phyloP scores from a whole-genome alignment of 2,113 vertebrate genomes.

The Vimba vimba region DNA sequence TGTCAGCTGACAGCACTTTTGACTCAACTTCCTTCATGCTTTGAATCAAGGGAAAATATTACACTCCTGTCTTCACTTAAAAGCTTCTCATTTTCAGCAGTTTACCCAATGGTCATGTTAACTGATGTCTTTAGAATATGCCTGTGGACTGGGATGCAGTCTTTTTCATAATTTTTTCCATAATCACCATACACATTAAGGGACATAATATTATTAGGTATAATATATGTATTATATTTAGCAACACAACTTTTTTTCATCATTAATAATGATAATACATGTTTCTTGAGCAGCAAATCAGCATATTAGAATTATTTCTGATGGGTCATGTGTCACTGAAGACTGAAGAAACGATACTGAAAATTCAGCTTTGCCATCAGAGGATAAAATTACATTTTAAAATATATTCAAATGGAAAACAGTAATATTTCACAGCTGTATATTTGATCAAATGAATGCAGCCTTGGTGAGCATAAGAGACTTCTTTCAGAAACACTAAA shows the following conservation, averaged over 20 bases:
- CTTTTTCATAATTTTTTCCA: neutral
- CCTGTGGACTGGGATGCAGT: neutral
- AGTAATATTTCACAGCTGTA: neutral
- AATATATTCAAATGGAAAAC: no score
- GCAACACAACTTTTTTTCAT: no score
- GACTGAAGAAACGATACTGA: neutral
- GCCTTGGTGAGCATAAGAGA: neutral
- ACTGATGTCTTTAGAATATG: constrained; percentile 18
- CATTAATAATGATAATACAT: neutral
- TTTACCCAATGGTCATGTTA: constrained; percentile 9
- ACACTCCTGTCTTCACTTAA: constrained; percentile 54
- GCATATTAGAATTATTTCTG: neutral
- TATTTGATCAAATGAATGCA: neutral
- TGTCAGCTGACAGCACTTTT: constrained; percentile 53
- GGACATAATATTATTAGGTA: neutral
- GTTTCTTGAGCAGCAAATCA: neutral
- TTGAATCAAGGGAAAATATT: constrained; percentile 62
- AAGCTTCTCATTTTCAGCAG: constrained; percentile 23
- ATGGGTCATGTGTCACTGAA: neutral
- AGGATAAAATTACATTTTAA: no score
- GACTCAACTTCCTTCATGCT: constrained; percentile 15
- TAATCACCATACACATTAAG: neutral
- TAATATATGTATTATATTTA: no score
- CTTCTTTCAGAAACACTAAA: neutral
- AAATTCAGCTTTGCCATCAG: neutral